Conservation (phyloP, 2,888 invertebrate species). For the Tetramorium bicarinatum region DNA sequence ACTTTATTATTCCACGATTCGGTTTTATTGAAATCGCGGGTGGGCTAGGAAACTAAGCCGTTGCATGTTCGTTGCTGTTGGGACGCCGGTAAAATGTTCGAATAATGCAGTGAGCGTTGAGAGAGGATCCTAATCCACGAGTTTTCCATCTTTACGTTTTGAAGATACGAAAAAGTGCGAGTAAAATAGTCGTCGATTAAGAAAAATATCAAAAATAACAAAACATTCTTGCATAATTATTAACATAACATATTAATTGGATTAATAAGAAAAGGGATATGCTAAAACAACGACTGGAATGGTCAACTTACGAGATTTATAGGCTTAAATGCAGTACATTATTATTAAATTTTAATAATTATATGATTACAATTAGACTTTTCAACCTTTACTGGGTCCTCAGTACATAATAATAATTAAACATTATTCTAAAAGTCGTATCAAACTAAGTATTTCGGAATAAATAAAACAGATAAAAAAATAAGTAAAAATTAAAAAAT, state of each 20-base stretch:
- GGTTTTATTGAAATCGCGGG: conserved; percentile 42
- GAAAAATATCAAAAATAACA: background rate
- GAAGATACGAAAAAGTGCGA: background rate
- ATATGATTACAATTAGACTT: too few relatives aligned
- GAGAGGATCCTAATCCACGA: background rate
- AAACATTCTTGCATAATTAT: background rate
- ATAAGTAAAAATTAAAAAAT: too few relatives aligned
- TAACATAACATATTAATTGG: background rate
- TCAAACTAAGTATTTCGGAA: too few relatives aligned
- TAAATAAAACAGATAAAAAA: too few relatives aligned
- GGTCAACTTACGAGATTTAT: too few relatives aligned
- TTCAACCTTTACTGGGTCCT: too few relatives aligned
- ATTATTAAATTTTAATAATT: too few relatives aligned
- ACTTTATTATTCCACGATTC: conserved; percentile 32
- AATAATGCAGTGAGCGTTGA: conserved; percentile 24
- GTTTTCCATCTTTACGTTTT: background rate
- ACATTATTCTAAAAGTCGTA: too few relatives aligned
- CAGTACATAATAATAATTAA: too few relatives aligned
- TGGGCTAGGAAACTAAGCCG: conserved; percentile 19
- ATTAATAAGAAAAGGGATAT: too few relatives aligned
- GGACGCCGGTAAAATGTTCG: background rate
- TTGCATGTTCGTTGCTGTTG: conserved; percentile 32
- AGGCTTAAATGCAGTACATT: too few relatives aligned
- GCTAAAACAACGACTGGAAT: too few relatives aligned
- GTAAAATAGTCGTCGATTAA: background rate